Evolutionary conservation across 2,113 vertebrate species (phyloP).

Genomic region (Anthoscopus minutus): DNA sequence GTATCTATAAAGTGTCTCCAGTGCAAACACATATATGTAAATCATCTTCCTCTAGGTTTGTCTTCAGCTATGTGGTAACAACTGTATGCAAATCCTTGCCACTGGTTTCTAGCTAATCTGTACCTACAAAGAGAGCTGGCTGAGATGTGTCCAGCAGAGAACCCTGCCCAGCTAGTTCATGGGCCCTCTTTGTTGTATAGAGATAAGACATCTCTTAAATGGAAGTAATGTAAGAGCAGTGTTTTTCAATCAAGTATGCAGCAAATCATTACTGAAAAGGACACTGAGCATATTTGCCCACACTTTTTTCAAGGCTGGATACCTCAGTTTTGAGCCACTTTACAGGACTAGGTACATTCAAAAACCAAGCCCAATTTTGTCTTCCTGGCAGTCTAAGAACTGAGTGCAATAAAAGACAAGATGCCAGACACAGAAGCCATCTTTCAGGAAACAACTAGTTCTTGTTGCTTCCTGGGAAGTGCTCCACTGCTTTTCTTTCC

Average conservation of each 20-base stretch:
- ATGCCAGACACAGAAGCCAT: neutral
- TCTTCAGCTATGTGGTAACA: neutral
- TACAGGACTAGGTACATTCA: neutral
- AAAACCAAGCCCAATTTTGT: neutral
- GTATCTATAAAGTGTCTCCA: neutral
- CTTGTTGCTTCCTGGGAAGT: constrained; percentile 22
- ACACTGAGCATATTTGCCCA: neutral
- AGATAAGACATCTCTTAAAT: neutral
- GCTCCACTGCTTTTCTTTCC: neutral
- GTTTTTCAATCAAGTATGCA: neutral
- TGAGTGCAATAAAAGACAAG: neutral
- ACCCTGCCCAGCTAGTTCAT: rapidly evolving
- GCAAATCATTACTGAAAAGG: neutral
- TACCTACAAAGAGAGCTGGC: neutral
- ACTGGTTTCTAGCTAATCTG: neutral
- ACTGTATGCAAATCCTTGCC: neutral
- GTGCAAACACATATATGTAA: neutral
- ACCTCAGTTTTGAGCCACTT: neutral
- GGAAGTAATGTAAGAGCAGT: neutral
- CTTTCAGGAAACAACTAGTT: neutral
- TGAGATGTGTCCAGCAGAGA: neutral
- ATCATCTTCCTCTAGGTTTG: neutral
- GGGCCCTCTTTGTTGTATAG: rapidly evolving
- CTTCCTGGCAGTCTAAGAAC: neutral
- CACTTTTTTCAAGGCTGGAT: neutral